Percentiles rank a stretch among this genome's conserved stretches.
These are phyloP conservation scores for Tetanocera ferruginea DNA, from an alignment of 2,888 invertebrate genomes.

Conservation along the genomic window DNA sequence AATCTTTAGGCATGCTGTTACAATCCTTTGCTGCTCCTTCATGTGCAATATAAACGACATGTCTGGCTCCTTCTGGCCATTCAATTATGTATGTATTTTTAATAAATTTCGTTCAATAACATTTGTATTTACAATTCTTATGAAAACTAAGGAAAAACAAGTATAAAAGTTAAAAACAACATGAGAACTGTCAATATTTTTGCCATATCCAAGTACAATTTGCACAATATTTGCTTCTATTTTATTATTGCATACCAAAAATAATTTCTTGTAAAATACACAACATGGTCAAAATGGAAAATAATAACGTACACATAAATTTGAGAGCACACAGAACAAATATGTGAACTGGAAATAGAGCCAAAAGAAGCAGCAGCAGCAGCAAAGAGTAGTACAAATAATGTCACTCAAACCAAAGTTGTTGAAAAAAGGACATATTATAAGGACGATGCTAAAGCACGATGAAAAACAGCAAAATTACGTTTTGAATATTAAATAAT, in stretches of 20 bases:
- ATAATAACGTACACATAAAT: background rate
- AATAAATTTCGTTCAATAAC: too few species aligned
- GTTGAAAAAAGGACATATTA: background rate
- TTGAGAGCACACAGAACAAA: background rate
- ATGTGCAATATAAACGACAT: too few species aligned
- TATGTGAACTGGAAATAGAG: background rate
- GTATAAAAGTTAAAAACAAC: background rate
- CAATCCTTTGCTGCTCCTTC: too few species aligned
- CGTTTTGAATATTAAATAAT: conserved; percentile 46
- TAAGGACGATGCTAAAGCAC: background rate
- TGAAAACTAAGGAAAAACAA: background rate
- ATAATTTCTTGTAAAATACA: background rate
- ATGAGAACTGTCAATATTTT: conserved; percentile 5
- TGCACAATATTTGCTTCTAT: conserved; percentile 1
- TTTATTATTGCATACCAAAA: conserved; percentile 3
- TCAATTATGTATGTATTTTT: too few species aligned
- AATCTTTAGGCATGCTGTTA: too few species aligned
- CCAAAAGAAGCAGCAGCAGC: background rate
- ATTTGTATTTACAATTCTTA: background rate
- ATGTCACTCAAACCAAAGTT: background rate
- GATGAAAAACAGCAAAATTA: conserved; percentile 28
- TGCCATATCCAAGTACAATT: background rate
- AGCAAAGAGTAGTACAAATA: background rate
- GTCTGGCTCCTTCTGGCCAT: too few species aligned
- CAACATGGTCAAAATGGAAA: background rate